Percentiles rank a stretch among this genome's conserved stretches.
These are phyloP conservation scores for Empidonax traillii DNA, from an alignment of 2,113 vertebrate genomes.

Conservation along the genomic window DNA sequence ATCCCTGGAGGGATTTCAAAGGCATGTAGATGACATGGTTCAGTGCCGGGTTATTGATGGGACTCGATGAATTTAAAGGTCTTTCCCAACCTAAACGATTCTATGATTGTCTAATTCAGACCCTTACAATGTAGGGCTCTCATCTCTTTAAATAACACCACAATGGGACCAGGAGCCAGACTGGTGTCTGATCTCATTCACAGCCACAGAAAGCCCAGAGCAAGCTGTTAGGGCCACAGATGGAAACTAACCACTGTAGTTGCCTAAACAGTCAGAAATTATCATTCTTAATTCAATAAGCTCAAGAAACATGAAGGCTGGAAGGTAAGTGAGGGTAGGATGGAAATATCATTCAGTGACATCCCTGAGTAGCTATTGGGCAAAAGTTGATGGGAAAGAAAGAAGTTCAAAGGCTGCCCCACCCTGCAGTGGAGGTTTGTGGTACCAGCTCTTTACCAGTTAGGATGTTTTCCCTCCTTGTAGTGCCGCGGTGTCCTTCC, in stretches of 20 bases:
- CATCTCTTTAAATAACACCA: background rate
- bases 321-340: background rate
- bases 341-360: background rate
- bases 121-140: background rate
- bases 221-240: background rate
- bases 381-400: background rate
- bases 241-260: background rate
- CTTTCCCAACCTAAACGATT: background rate
- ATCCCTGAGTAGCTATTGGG: background rate
- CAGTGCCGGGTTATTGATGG: background rate
- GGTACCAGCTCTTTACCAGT: background rate
- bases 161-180: background rate
- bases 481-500: slow-evolving; percentile 18
- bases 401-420: background rate
- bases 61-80: background rate
- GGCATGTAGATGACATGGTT: background rate
- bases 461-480: background rate
- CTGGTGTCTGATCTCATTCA: background rate
- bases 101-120: background rate
- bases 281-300: background rate
- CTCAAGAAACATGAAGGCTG: background rate
- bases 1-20: background rate
- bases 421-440: background rate
- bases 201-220: background rate
- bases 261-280: background rate